These are phyloP conservation scores for Bombus pyrosoma DNA, from an alignment of 1,140 invertebrate species.

Conservation along the genomic window DNA sequence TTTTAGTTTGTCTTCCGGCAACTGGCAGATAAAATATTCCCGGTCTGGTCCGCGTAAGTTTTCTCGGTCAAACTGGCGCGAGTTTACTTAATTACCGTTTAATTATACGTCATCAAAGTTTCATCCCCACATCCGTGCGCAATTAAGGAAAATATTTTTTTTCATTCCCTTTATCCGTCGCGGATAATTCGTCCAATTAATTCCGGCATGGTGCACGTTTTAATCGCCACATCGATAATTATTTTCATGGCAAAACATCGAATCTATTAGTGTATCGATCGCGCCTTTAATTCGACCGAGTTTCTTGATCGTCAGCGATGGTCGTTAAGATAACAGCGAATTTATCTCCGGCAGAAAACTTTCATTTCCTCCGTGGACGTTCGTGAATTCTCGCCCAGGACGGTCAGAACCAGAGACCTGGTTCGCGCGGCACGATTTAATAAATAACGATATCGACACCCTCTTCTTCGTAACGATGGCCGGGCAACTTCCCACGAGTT, in stretches of 20 bases:
- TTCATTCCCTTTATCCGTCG: not conserved
- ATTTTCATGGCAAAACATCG: not conserved
- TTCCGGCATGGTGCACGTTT: not conserved
- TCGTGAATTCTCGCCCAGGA: too few relatives aligned
- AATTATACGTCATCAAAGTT: conserved; percentile 27
- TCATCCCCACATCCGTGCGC: conserved; percentile 3
- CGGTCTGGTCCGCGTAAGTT: not conserved
- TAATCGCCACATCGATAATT: not conserved
- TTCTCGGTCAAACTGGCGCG: not conserved
- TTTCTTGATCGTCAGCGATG: not conserved
- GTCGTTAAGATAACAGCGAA: conserved; percentile 44
- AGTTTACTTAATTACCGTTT: conserved; percentile 31
- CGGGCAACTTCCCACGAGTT: not conserved
- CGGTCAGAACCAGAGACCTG: not conserved
- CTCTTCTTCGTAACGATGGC: not conserved
- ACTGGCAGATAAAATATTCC: not conserved
- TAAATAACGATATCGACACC: conserved; percentile 37
- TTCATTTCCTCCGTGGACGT: conserved; percentile 21
- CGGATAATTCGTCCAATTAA: conserved; percentile 33
- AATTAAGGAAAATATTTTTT: conserved; percentile 9
- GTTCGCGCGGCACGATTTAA: conserved; percentile 13
- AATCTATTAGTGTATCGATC: conserved; percentile 7
- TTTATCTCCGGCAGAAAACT: conserved; percentile 29
- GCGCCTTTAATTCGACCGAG: not conserved
- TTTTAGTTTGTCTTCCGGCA: not conserved